phyloP scores from a whole-genome alignment of 2,888 invertebrate species.

The Pteria penguin region DNA sequence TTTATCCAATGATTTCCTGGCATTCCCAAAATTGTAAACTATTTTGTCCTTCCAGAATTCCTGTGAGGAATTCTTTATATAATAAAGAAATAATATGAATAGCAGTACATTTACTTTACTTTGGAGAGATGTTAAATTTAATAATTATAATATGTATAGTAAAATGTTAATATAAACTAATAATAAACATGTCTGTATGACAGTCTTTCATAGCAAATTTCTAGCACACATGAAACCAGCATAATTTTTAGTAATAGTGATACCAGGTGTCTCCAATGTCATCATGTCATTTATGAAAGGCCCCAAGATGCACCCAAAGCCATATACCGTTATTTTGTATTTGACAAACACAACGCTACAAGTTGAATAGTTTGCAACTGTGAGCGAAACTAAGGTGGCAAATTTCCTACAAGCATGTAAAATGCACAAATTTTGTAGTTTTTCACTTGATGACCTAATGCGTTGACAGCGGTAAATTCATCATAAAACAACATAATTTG shows the following conservation, averaged over 20 bases:
- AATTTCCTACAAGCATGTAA: constrained; percentile 38
- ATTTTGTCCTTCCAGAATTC: constrained; percentile 15
- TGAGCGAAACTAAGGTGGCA: constrained; percentile 34
- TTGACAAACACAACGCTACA: constrained; percentile 19
- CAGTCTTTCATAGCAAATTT: too few species aligned
- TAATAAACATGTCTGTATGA: too few species aligned
- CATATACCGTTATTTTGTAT: constrained; percentile 17
- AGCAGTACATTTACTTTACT: too few species aligned
- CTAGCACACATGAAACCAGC: too few species aligned
- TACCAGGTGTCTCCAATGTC: constrained; percentile 21
- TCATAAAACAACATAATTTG: constrained; percentile 35
- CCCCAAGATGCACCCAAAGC: constrained; percentile 19
- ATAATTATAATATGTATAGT: too few species aligned
- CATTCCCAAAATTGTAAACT: background rate
- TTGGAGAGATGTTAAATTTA: too few species aligned
- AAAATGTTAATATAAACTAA: too few species aligned
- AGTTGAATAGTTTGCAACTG: constrained; percentile 36
- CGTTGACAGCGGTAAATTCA: constrained; percentile 37
- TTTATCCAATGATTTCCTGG: constrained; percentile 9
- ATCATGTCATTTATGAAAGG: constrained; percentile 23
- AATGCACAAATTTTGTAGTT: constrained; percentile 39
- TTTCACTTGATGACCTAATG: constrained; percentile 24
- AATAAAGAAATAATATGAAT: too few species aligned
- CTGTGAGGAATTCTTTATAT: background rate
- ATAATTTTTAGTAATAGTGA: constrained; percentile 5